Evolutionary conservation across 2,113 vertebrate genomes (phyloP).

Genomic region (Periophthalmodon schlosseri): DNA sequence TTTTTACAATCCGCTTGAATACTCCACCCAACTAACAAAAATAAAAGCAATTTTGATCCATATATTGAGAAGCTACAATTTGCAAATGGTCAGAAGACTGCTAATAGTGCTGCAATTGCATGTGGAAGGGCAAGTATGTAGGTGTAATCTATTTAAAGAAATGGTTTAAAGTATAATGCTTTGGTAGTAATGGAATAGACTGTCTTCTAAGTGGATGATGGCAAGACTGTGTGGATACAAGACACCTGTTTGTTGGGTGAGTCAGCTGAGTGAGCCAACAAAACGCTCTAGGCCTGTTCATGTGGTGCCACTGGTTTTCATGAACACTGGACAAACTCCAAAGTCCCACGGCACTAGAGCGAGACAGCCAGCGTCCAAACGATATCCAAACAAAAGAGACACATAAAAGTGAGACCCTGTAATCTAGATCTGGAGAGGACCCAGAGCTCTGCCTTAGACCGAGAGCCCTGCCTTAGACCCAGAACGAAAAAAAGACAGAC

Average conservation of each 20-base stretch:
- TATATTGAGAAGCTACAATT: too few species aligned
- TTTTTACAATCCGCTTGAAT: too few species aligned
- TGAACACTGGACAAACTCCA: conserved; percentile 24
- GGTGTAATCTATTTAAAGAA: too few species aligned
- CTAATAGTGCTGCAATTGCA: too few species aligned
- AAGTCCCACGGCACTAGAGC: conserved; percentile 12
- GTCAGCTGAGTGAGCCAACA: conserved; percentile 28
- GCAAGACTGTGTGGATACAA: conserved; percentile 9
- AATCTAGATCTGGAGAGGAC: conserved; percentile 43
- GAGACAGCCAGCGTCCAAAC: conserved; percentile 25
- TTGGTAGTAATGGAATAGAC: background rate
- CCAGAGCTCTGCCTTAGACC: conserved; percentile 33
- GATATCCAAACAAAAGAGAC: conserved; percentile 51
- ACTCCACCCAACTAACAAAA: too few species aligned
- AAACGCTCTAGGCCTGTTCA: conserved; percentile 29
- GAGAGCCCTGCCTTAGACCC: conserved; percentile 27
- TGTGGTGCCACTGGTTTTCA: conserved; percentile 22
- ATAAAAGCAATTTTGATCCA: too few species aligned
- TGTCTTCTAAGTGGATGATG: background rate
- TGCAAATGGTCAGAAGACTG: too few species aligned
- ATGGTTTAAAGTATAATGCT: too few species aligned
- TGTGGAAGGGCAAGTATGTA: too few species aligned
- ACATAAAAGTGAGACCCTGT: conserved; percentile 42
- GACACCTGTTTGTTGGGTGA: conserved; percentile 7
- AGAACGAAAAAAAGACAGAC: conserved; percentile 28